These are phyloP conservation scores for Henicopernis longicauda DNA, from an alignment of 2,113 vertebrate species.

Conservation along the genomic window DNA sequence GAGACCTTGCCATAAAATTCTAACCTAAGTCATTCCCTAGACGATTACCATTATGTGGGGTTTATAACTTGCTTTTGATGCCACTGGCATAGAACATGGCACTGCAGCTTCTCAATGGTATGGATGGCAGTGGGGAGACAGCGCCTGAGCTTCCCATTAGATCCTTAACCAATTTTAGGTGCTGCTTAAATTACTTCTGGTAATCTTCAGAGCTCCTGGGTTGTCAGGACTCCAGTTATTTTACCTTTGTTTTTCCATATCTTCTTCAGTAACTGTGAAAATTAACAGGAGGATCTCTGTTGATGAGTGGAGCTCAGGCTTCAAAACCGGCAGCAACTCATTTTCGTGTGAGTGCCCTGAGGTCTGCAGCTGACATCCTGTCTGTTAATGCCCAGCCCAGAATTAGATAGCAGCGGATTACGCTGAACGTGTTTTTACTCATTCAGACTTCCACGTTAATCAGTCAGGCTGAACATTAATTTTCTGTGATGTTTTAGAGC, in stretches of 20 bases:
- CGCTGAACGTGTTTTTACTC: background rate
- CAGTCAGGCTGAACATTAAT: background rate
- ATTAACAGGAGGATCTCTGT: background rate
- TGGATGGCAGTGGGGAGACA: background rate
- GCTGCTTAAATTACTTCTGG: background rate
- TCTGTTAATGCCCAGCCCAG: background rate
- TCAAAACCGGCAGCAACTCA: background rate
- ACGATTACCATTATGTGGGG: fast-evolving
- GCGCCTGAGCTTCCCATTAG: background rate
- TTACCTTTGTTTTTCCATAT: background rate
- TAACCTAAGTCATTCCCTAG: background rate
- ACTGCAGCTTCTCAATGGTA: background rate
- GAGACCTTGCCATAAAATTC: background rate
- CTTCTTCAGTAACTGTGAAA: background rate
- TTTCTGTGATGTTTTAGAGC: background rate
- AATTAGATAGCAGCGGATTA: background rate
- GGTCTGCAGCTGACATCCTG: background rate
- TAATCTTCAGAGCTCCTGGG: background rate
- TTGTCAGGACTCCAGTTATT: background rate
- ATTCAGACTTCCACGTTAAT: background rate
- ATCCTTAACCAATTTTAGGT: background rate
- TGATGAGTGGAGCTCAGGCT: background rate
- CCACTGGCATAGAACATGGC: background rate
- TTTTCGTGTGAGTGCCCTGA: background rate
- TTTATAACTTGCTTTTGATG: background rate